A percentile compares a stretch with the other conserved stretches of the same genome.
phyloP scores from a whole-genome alignment of 2,113 vertebrate species.

The Podiceps cristatus region DNA sequence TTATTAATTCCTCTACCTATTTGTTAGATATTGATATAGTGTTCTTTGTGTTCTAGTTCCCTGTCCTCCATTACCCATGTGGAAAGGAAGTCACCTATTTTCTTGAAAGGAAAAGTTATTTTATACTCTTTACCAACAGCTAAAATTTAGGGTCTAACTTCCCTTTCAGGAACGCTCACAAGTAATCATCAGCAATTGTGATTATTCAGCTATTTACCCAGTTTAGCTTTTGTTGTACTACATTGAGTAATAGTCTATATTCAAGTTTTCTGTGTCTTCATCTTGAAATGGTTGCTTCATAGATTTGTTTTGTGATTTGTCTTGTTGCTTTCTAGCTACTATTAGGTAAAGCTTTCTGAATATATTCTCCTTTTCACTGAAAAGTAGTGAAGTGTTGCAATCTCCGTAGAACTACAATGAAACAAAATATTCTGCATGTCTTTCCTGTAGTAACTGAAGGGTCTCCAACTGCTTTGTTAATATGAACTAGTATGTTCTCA shows the following conservation, averaged over 20 bases:
- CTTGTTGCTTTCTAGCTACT: background rate
- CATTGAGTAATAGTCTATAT: background rate
- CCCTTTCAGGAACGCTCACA: background rate
- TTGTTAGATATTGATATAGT: background rate
- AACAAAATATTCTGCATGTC: background rate
- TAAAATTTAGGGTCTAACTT: background rate
- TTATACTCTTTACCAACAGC: background rate
- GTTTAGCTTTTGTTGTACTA: background rate
- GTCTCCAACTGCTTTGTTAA: background rate
- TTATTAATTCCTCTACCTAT: conserved; percentile 17
- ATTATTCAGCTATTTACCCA: background rate
- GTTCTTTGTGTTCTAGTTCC: background rate
- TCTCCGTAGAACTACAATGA: background rate
- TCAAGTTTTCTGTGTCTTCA: background rate
- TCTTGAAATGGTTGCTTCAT: background rate
- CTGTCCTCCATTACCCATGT: background rate
- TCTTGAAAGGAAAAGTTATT: background rate
- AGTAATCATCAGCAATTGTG: background rate
- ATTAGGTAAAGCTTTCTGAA: background rate
- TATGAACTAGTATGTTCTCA: background rate
- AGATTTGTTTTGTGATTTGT: background rate
- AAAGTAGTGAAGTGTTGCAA: background rate
- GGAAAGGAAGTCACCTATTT: background rate
- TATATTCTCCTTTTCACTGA: background rate
- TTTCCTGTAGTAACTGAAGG: background rate